Conservation (phyloP, 2,888 invertebrate species). For the Cheilosia variabilis region DNA sequence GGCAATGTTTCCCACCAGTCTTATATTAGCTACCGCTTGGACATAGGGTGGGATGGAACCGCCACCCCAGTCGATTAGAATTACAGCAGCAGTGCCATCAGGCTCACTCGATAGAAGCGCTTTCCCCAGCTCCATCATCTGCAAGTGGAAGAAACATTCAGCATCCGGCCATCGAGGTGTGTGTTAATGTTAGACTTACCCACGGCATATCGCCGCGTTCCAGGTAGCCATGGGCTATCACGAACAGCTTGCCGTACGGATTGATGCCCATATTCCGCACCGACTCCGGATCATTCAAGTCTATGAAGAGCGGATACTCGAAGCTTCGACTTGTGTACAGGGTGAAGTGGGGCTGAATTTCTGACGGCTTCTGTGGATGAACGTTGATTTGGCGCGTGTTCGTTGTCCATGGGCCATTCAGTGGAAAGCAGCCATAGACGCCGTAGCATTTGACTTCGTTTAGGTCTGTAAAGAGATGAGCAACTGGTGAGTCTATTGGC, state of each 20-base stretch:
- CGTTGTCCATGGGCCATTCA: constrained; percentile 91
- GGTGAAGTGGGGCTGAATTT: constrained; percentile 85
- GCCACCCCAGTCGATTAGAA: constrained; percentile 93
- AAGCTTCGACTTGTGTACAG: constrained; percentile 85
- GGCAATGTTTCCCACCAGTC: constrained; percentile 93
- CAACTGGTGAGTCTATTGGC: constrained; percentile 20
- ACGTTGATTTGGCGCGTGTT: constrained; percentile 91
- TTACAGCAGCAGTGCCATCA: constrained; percentile 89
- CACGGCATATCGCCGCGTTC: constrained; percentile 92
- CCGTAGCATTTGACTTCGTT: constrained; percentile 89
- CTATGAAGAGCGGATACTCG: constrained; percentile 86
- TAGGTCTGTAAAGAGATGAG: constrained; percentile 78
- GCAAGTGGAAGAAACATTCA: constrained; percentile 48
- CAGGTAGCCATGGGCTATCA: constrained; percentile 94
- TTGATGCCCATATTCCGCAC: constrained; percentile 87
- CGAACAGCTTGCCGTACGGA: constrained; percentile 87
- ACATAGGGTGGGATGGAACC: constrained; percentile 95
- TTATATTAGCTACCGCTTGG: constrained; percentile 95
- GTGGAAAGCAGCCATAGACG: constrained; percentile 92
- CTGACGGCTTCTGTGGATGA: constrained; percentile 90
- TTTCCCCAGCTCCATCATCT: constrained; percentile 89
- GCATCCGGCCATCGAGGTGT: neutral
- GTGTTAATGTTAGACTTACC: constrained; percentile 84
- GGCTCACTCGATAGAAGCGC: constrained; percentile 87
- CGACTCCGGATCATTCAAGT: constrained; percentile 87